phyloP scores from a whole-genome alignment of 2,797 vertebrate species.

The Tarsius wallacei region DNA sequence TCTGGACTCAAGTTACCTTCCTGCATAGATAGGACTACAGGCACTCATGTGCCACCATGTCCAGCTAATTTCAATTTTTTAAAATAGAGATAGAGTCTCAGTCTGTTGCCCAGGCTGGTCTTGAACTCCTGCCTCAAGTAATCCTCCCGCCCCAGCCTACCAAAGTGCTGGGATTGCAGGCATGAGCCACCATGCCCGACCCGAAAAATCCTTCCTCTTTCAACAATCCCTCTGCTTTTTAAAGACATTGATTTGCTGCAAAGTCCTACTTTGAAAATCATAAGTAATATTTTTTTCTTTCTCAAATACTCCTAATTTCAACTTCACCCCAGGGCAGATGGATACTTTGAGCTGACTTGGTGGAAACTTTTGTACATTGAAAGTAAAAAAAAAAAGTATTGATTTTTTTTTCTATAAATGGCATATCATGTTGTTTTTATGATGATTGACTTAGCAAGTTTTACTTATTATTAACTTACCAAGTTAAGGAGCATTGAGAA shows the following conservation, averaged over 20 bases:
- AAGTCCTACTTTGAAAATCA: slow-evolving; percentile 35
- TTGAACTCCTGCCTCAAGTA: too few species aligned
- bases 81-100: too few species aligned
- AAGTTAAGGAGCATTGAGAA: not conserved
- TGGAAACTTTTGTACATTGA: not conserved
- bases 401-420: slow-evolving; percentile 13
- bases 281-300: not conserved
- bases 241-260: not conserved
- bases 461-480: slow-evolving; percentile 25
- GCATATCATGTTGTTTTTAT: slow-evolving; percentile 32
- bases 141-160: too few species aligned
- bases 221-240: slow-evolving; percentile 46
- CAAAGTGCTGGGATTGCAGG: too few species aligned
- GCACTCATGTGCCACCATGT: too few species aligned
- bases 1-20: too few species aligned
- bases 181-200: too few species aligned
- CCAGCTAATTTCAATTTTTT: too few species aligned
- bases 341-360: not conserved
- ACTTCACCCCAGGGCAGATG: not conserved
- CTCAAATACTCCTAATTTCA: not conserved
- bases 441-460: not conserved
- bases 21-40: too few species aligned
- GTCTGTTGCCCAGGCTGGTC: too few species aligned
- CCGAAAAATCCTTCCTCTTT: not conserved
- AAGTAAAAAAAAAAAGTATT: not conserved